Evolutionary conservation across 2,888 invertebrate species (phyloP), one percentile per base, ranked within the genome.

Genomic region (Yponomeuta plumbellus): DNA sequence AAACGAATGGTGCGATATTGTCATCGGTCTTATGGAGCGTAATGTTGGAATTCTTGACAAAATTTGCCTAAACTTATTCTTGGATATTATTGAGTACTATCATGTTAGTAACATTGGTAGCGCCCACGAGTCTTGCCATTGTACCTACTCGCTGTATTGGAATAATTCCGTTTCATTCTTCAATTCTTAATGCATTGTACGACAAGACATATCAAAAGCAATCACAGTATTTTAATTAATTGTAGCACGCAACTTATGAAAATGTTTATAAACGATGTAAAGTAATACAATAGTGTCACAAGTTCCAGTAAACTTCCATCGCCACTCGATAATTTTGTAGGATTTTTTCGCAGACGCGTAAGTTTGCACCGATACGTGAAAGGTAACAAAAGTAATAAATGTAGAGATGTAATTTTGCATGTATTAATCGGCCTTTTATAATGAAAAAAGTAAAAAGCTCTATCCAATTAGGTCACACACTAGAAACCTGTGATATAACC

Each of bases 401-500:
- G 74, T 73, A 71, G 74, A 64, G 64, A 70, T 75, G 74, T 75
- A 76, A 75, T 76, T 68, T 67, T 64, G 44, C 70, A 67, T 70
- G 69, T 70, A 68, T 69, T 52, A 71, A 68, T 72, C 75, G 73
- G 73, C 74, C 75, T 82, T 82, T 79, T 77, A 75, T 81, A 79
- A 77, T 78, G 74, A 67, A 67, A 22, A 63, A 63, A 63, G 17
- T 52, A 61, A 21, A 40, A 63, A 39, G 62, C 13, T 65, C 39
- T 65, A 65, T 23, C 61, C 86, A 84, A 82, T 81, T 86, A 87
- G 85, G 80, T 85, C 81, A 85, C 81, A 85, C 88, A 87, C 80
- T 87, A 86, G 88, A 81, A 83, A 80, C 87, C 90, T 91, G 90
- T 90, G 90, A 90, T 90, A 90, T 87, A 84, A 81, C 82, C 80